phyloP scores from a whole-genome alignment of 2,797 vertebrate genomes.

The Trematomus bernacchii region DNA sequence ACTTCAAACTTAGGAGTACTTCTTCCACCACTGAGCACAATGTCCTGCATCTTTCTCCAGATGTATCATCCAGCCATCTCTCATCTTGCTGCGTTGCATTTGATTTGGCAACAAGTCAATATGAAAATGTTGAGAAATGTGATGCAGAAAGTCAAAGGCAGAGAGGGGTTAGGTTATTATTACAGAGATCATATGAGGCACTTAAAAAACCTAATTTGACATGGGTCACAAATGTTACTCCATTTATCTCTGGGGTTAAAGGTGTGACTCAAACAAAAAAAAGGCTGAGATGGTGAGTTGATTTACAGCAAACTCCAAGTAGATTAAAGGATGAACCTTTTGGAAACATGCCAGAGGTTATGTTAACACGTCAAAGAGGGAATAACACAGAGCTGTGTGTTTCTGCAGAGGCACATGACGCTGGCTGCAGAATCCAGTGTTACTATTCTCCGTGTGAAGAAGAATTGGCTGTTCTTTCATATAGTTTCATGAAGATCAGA shows the following conservation, averaged over 20 bases:
- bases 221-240: conserved; percentile 19
- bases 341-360: conserved; percentile 51
- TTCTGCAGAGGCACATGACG: background rate
- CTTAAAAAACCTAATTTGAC: conserved; percentile 24
- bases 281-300: background rate
- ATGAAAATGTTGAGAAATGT: background rate
- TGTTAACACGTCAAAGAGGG: conserved; percentile 38
- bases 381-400: background rate
- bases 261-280: background rate
- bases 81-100: background rate
- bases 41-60: background rate
- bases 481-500: too few relatives aligned
- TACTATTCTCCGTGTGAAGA: background rate
- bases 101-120: background rate
- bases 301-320: conserved; percentile 32
- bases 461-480: conserved; percentile 14
- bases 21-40: background rate
- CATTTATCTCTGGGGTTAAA: conserved; percentile 27
- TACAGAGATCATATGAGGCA: conserved; percentile 17
- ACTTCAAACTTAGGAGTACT: too few relatives aligned
- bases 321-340: conserved; percentile 20
- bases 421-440: background rate
- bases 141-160: background rate
- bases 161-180: background rate
- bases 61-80: background rate